phyloP scores from a whole-genome alignment of 2,888 invertebrate species.

The Apamea anceps region DNA sequence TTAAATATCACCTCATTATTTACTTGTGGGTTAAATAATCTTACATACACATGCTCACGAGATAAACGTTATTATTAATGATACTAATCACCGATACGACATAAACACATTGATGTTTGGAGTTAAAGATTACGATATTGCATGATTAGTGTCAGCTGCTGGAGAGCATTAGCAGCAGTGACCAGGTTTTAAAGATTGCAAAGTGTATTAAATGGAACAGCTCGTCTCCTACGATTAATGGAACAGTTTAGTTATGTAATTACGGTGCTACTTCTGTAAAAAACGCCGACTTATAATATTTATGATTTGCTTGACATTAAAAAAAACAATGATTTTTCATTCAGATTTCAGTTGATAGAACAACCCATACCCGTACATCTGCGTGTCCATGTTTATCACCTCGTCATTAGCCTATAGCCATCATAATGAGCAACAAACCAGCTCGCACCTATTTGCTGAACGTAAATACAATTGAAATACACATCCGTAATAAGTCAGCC shows the following conservation, averaged over 20 bases:
- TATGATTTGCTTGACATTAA: constrained; percentile 12
- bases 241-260: constrained; percentile 20
- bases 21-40: constrained; percentile 46
- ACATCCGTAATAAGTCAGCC: constrained; percentile 66
- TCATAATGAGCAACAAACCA: constrained; percentile 53
- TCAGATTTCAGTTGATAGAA: too few species aligned
- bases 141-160: constrained; percentile 59
- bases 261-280: constrained; percentile 8
- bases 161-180: constrained; percentile 37
- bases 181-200: constrained; percentile 48
- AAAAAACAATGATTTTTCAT: constrained; percentile 2
- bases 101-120: constrained; percentile 52
- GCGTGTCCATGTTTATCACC: constrained; percentile 3
- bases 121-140: constrained; percentile 43
- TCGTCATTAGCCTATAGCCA: constrained; percentile 36
- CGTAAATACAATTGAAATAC: constrained; percentile 67
- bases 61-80: constrained; percentile 57
- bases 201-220: constrained; percentile 41
- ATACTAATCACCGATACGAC: constrained; percentile 52
- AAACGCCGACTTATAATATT: not conserved
- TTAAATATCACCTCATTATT: constrained; percentile 63
- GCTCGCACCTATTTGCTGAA: constrained; percentile 47
- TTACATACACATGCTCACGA: constrained; percentile 41
- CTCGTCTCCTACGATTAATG: constrained; percentile 36
- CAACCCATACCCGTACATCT: not conserved